Evolutionary conservation across 2,888 invertebrate species (phyloP).

Genomic region (Charanyca ferruginea): DNA sequence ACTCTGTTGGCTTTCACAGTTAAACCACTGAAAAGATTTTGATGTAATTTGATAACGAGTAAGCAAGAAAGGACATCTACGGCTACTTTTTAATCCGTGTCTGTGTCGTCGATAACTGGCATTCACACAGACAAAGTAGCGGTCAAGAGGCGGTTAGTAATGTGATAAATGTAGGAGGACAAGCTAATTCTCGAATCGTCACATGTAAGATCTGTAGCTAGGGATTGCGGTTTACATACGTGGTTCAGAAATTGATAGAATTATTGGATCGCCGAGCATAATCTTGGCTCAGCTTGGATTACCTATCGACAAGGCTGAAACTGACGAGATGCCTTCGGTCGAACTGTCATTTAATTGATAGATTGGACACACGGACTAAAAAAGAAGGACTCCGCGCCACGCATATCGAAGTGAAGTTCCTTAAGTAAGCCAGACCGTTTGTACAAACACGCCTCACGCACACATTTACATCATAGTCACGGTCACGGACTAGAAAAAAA

Average conservation of each 20-base stretch:
- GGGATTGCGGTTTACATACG: conserved; percentile 8
- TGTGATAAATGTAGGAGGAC: neutral
- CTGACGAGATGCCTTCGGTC: neutral
- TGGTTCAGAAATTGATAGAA: conserved; percentile 26
- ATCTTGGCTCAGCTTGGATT: neutral
- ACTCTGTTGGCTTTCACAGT: neutral
- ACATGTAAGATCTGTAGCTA: neutral
- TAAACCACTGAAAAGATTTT: neutral
- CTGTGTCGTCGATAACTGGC: neutral
- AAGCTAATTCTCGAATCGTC: neutral
- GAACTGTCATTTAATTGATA: neutral
- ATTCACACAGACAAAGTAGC: neutral
- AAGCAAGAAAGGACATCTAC: too few relatives aligned
- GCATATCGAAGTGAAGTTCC: too few relatives aligned
- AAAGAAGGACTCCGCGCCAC: too few relatives aligned
- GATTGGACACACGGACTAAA: neutral
- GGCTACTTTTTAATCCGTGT: too few relatives aligned
- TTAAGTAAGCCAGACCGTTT: too few relatives aligned
- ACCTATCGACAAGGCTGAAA: neutral
- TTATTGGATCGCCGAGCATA: conserved; percentile 11
- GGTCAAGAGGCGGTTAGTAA: neutral
- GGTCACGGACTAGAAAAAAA: too few relatives aligned
- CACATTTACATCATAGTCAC: too few relatives aligned
- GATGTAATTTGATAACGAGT: too few relatives aligned
- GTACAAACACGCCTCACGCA: too few relatives aligned